Conservation (phyloP, 1,140 invertebrate species). For the Cyclina sinensis region DNA sequence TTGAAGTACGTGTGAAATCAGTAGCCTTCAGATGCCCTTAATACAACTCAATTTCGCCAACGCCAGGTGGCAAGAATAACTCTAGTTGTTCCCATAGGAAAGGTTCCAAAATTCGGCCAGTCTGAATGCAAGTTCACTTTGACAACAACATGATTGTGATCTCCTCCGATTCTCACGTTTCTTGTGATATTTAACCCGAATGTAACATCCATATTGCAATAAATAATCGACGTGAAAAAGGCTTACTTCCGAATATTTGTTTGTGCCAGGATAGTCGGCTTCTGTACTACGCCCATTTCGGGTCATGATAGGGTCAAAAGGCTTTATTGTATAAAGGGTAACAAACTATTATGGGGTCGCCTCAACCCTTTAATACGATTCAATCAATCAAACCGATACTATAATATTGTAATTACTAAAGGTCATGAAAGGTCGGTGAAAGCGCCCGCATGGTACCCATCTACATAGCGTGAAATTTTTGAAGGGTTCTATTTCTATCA, state of each 20-base stretch:
- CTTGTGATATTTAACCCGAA: constrained; percentile 31
- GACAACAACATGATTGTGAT: background rate
- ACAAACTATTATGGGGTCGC: constrained; percentile 41
- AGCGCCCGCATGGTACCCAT: constrained; percentile 5
- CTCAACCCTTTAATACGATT: constrained; percentile 6
- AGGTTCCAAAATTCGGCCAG: background rate
- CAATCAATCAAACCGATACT: constrained; percentile 25
- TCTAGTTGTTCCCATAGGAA: constrained; percentile 13
- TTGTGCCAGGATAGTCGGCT: background rate
- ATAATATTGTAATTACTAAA: constrained; percentile 46
- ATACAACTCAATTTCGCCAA: too few relatives aligned
- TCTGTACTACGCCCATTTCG: constrained; percentile 24
- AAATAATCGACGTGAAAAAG: constrained; percentile 48
- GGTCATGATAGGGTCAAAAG: constrained; percentile 39
- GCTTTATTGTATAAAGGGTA: constrained; percentile 4
- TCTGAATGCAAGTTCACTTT: constrained; percentile 8
- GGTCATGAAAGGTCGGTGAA: constrained; percentile 25
- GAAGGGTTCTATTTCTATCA: background rate
- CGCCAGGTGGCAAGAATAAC: constrained; percentile 19
- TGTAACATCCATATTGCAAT: constrained; percentile 50
- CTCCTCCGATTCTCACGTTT: constrained; percentile 37
- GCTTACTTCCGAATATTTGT: background rate
- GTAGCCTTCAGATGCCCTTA: too few relatives aligned
- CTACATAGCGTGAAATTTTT: background rate
- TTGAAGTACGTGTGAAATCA: too few relatives aligned